phyloP scores from a whole-genome alignment of 1,140 invertebrate species.

The Ptiloglossa arizonensis region DNA sequence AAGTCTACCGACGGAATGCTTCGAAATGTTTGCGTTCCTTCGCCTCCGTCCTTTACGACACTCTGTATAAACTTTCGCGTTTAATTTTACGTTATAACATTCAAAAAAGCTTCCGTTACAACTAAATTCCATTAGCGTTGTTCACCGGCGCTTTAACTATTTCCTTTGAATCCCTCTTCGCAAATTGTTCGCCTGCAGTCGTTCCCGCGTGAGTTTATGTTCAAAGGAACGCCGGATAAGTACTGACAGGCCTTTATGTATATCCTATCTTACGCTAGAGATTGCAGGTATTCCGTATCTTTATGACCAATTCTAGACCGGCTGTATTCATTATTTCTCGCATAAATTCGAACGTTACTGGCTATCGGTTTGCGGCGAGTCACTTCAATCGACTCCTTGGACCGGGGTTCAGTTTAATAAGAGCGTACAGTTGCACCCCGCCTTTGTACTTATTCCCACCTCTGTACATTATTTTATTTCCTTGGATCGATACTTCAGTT shows the following conservation, averaged over 20 bases:
- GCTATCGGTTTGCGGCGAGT: neutral
- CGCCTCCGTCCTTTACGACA: neutral
- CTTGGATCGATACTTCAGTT: too few species aligned
- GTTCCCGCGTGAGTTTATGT: slow-evolving; percentile 46
- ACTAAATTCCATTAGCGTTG: slow-evolving; percentile 62
- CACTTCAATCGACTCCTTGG: neutral
- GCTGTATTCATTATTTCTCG: neutral
- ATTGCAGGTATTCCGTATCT: neutral
- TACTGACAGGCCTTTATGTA: slow-evolving; percentile 47
- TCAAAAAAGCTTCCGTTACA: slow-evolving; percentile 59
- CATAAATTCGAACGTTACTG: too few species aligned
- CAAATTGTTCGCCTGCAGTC: slow-evolving; percentile 57
- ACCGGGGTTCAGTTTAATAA: neutral
- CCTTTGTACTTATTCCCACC: too few species aligned
- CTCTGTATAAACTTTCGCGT: neutral
- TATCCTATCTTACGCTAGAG: slow-evolving; percentile 14
- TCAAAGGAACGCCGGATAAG: slow-evolving; percentile 57
- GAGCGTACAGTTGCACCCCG: neutral
- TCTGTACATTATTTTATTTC: too few species aligned
- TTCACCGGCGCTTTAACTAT: slow-evolving; percentile 56
- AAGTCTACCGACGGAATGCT: too few species aligned
- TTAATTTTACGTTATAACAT: slow-evolving; percentile 36
- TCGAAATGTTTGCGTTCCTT: neutral
- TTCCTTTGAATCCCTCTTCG: slow-evolving; percentile 61
- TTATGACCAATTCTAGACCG: neutral